Base-by-base conservation (phyloP, 37 sponge, comb jelly and placozoan species). In the Crambe crambe region DNA sequence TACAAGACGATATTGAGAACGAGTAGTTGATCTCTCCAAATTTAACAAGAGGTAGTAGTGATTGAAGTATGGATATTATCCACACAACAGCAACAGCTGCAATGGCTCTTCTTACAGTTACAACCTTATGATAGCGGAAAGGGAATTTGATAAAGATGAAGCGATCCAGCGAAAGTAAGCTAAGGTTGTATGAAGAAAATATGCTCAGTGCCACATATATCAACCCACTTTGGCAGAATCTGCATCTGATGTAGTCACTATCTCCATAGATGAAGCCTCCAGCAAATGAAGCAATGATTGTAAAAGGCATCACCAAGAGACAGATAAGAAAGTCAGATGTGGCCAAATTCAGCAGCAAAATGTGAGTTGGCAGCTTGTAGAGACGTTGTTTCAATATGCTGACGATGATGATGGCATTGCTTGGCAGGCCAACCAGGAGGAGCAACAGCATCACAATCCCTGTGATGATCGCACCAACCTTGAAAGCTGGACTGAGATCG, bases 11-110 rank as follows among this genome's bases (percentile, higher is more conserved):
- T 0, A 82, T 34, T 17, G 44, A 34, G 3, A 66, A 56, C 23
- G 82, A 74, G 65, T 76, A 82, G 58, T 75, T 75, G 37, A 81
- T 76, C 25, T 74, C 76, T 23, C 88, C 88, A 76, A 88, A 65
- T 23, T 74, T 83, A 81, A 77, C 71, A 18, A 77, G 66, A 2
- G 88, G 88, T 1, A 70, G 60, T 29, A 88, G 41, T 15, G 57
- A n/a, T 2, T 81, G 60, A 0, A 71, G 34, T 2, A 65, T 10
- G 36, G 66, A 76, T 17, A 88, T 29, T 2, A 82, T 60, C 73
- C 73, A 76, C 1, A 88, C 44, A 2, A 66, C 67, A 78, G 20
- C 0, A n/a, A 83, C n/a, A 3, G 35, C 37, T 9, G 63, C 42
- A 0, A 83, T 17, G 0, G 74, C 42, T 27, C 27, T 68, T 9